phyloP scores from a whole-genome alignment of 2,113 vertebrate genomes.

The Hydropotes inermis region DNA sequence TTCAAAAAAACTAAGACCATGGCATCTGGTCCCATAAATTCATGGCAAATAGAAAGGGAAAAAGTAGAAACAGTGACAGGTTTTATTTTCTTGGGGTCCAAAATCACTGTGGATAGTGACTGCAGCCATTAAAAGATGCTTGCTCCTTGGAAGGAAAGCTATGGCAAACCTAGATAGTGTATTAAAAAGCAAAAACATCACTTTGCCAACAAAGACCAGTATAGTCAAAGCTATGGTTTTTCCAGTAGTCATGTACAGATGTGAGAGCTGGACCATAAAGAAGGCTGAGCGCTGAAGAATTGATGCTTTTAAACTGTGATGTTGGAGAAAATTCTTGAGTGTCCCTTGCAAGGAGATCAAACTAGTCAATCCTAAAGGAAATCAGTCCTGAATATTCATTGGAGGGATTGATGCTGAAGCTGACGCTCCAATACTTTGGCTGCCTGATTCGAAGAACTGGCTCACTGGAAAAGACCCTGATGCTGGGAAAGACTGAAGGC shows the following conservation, averaged over 20 bases:
- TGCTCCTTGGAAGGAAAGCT: not conserved
- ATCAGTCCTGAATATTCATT: not conserved
- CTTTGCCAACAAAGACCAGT: not conserved
- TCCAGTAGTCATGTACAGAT: not conserved
- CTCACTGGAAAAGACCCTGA: not conserved
- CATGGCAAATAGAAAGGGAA: not conserved
- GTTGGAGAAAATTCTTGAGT: not conserved
- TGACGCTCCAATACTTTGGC: not conserved
- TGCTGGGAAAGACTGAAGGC: not conserved
- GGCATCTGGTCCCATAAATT: not conserved
- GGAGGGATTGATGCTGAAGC: not conserved
- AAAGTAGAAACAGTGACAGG: not conserved
- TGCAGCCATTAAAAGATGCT: not conserved
- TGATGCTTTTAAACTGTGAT: not conserved
- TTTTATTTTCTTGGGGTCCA: not conserved
- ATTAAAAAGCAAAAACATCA: not conserved
- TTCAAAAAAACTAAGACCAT: not conserved
- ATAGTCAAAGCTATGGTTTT: not conserved
- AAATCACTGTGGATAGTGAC: not conserved
- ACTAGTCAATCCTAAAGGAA: not conserved
- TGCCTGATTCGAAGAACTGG: not conserved
- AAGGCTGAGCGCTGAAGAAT: rapidly evolving
- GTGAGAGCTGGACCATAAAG: not conserved
- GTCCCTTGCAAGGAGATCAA: not conserved
- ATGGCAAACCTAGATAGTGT: not conserved